Evolutionary conservation across 1,140 invertebrate genomes (phyloP), one percentile per base, ranked within the genome.

Genomic region (Eriosoma lanigerum): DNA sequence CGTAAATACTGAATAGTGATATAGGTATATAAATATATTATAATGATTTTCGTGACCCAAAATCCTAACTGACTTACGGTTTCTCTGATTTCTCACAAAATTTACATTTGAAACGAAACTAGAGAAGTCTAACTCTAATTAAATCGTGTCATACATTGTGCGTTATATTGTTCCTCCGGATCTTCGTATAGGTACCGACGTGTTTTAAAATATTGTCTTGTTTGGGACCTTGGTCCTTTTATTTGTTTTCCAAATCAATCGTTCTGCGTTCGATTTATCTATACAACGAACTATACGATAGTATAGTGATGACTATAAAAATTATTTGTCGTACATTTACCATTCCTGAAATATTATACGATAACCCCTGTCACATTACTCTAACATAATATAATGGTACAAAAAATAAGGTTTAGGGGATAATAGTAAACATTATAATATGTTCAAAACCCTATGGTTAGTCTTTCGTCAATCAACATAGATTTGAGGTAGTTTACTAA

Each of bases 21-120:
- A n/a, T 32, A 1, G 15, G 15, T 60, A 6, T 62, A 17, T 4
- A 3, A 38, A 4, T 38, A 38, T 62, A 62, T 62, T 62, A 0
- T 62, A 9, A 19, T 62, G 8, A 2, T 32, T 8, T 29, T 32
- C 8, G 8, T 32, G 60, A 62, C 26, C 26, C 9, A 62, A 62
- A 38, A 38, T 38, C 8, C 8, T 38, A 38, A 62, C 32, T 17
- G 6, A 29, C 15, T 9, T 60, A 15, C 24, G 0, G 26, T 46
- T 66, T 66, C 62, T 64, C n/a, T n/a, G 32, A 17, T 29, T 29
- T 32, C 17, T 62, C 29, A 19, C 6, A 32, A 32, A 4, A 19
- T 62, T 62, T 60, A 60, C 15, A 60, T 60, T 62, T 62, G 29
- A 62, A 32, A 62, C 15, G 24, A 60, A 26, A 58, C 24, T 15